Evolutionary conservation across 2,888 invertebrate species (phyloP).

Genomic region (Eupeodes luniger): DNA sequence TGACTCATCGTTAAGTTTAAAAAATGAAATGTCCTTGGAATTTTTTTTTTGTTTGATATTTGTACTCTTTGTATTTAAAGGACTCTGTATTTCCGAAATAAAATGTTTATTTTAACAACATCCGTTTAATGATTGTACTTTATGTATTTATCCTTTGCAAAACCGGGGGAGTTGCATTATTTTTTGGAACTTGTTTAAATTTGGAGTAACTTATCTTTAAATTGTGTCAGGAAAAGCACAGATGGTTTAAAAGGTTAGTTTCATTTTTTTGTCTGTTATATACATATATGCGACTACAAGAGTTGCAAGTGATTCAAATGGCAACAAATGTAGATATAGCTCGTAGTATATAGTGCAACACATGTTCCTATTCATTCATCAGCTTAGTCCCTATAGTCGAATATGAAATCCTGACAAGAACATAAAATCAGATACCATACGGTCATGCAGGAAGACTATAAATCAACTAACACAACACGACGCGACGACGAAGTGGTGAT

Average conservation of each 20-base stretch:
- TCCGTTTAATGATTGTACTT: not conserved
- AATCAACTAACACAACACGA: not conserved
- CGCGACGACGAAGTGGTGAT: not conserved
- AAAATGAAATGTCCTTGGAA: not conserved
- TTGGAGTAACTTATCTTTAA: too few species aligned
- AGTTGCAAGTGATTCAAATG: not conserved
- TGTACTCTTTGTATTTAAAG: too few species aligned
- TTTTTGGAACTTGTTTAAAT: too few species aligned
- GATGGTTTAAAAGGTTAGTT: too few species aligned
- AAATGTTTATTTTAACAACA: not conserved
- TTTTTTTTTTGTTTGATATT: not conserved
- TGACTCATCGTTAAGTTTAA: not conserved
- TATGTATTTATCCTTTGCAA: not conserved
- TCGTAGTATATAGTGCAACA: not conserved
- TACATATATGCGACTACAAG: too few species aligned
- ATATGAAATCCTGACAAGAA: slow-evolving; percentile 13
- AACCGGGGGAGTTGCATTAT: too few species aligned
- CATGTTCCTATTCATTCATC: slow-evolving; percentile 19
- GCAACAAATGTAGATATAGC: too few species aligned
- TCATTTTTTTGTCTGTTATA: too few species aligned
- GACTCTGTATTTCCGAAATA: not conserved
- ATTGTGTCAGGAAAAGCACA: too few species aligned
- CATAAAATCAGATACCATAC: not conserved
- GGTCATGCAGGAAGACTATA: slow-evolving; percentile 5
- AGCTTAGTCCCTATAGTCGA: not conserved